Percentiles rank a stretch among this genome's conserved stretches.
phyloP scores from a whole-genome alignment of 2,888 invertebrate genomes.

The Kryphioiulus occultus region DNA sequence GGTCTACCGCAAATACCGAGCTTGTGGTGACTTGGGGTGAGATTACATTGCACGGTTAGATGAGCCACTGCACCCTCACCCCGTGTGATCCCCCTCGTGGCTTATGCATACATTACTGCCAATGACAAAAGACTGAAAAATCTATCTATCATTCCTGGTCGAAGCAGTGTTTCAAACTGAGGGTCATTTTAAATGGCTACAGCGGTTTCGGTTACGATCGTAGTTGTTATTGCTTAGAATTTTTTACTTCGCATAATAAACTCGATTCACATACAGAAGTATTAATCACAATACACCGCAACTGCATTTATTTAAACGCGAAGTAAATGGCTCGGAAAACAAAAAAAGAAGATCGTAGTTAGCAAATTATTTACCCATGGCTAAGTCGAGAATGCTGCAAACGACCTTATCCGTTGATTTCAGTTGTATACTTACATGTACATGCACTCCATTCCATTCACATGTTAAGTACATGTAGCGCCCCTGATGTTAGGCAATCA shows the following conservation, averaged over 20 bases:
- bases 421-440: too few relatives aligned
- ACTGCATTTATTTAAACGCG: too few relatives aligned
- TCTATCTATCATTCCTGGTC: conserved; percentile 20
- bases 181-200: background rate
- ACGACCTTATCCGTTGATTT: too few relatives aligned
- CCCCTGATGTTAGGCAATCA: background rate
- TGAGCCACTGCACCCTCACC: background rate
- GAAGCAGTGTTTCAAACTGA: background rate
- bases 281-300: too few relatives aligned
- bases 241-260: background rate
- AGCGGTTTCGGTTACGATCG: background rate
- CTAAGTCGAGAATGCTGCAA: too few relatives aligned
- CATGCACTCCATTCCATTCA: too few relatives aligned
- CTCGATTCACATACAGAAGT: background rate
- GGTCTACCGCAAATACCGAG: conserved; percentile 12
- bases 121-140: background rate
- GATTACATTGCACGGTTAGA: background rate
- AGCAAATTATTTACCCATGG: too few relatives aligned
- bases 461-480: too few relatives aligned
- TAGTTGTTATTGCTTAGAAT: background rate
- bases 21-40: background rate
- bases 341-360: too few relatives aligned
- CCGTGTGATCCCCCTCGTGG: background rate
- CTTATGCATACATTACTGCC: background rate
- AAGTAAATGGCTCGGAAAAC: too few relatives aligned